phyloP scores from a whole-genome alignment of 2,113 vertebrate genomes.

The Onychorhynchus coronatus region DNA sequence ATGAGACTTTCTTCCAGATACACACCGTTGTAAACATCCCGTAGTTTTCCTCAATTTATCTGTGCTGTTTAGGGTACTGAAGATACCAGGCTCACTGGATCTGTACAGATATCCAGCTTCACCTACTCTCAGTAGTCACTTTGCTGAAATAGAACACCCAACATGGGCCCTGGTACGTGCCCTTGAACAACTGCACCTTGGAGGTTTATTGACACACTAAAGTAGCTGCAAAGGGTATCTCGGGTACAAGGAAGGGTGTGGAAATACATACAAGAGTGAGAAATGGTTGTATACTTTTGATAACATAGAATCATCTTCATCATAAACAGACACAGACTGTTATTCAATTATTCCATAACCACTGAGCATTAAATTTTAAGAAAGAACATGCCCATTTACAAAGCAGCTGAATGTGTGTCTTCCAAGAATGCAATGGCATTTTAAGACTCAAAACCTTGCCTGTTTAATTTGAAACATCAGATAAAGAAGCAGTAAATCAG shows the following conservation, averaged over 20 bases:
- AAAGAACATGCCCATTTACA: neutral
- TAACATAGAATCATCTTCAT: neutral
- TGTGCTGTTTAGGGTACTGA: neutral
- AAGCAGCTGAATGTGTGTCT: neutral
- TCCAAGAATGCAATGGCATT: conserved; percentile 14
- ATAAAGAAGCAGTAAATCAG: conserved; percentile 51
- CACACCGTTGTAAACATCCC: neutral
- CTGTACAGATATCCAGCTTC: neutral
- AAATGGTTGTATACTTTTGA: neutral
- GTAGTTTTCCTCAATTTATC: neutral
- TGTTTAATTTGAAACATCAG: conserved; percentile 54
- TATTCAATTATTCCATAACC: neutral
- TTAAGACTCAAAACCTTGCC: neutral
- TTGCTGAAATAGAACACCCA: neutral
- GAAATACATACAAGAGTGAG: neutral
- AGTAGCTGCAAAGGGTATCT: neutral
- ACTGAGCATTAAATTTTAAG: neutral
- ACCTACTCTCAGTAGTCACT: neutral
- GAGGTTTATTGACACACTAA: neutral
- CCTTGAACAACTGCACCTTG: neutral
- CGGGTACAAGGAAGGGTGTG: neutral
- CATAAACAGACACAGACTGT: neutral
- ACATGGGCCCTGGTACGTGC: neutral
- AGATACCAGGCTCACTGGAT: neutral
- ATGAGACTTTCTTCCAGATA: neutral